Percentiles rank a stretch among this genome's conserved stretches.
These are phyloP conservation scores for Bubalus kerabau DNA, from an alignment of 2,113 vertebrate species.

Conservation along the genomic window DNA sequence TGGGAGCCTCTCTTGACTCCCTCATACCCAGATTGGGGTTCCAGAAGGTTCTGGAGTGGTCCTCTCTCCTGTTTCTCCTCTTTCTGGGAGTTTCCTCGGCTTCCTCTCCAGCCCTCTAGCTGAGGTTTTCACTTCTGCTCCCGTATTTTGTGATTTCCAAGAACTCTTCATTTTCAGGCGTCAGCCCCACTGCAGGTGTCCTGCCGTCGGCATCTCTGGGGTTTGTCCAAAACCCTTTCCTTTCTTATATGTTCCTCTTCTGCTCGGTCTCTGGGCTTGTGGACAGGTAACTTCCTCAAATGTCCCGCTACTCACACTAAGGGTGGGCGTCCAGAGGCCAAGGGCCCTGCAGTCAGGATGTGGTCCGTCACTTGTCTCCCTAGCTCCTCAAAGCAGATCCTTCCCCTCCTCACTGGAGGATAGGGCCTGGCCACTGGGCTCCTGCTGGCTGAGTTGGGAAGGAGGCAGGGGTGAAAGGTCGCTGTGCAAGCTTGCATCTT, in stretches of 20 bases:
- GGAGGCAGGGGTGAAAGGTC: not conserved
- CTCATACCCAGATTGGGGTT: rapidly evolving
- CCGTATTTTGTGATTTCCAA: rapidly evolving
- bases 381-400: not conserved
- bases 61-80: not conserved
- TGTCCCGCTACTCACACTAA: rapidly evolving
- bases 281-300: rapidly evolving
- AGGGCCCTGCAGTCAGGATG: rapidly evolving
- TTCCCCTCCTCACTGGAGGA: not conserved
- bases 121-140: rapidly evolving
- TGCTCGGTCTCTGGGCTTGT: rapidly evolving
- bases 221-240: not conserved
- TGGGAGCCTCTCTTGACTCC: not conserved
- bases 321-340: not conserved
- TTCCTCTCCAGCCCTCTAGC: rapidly evolving
- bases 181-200: rapidly evolving
- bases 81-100: rapidly evolving
- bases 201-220: not conserved
- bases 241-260: not conserved
- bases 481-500: too few species aligned
- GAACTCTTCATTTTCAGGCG: too few species aligned
- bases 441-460: not conserved
- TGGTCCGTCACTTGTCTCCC: not conserved
- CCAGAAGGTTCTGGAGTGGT: not conserved
- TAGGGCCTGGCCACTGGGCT: rapidly evolving